phyloP scores from a whole-genome alignment of 2,888 invertebrate genomes.

The Xanthia togata region DNA sequence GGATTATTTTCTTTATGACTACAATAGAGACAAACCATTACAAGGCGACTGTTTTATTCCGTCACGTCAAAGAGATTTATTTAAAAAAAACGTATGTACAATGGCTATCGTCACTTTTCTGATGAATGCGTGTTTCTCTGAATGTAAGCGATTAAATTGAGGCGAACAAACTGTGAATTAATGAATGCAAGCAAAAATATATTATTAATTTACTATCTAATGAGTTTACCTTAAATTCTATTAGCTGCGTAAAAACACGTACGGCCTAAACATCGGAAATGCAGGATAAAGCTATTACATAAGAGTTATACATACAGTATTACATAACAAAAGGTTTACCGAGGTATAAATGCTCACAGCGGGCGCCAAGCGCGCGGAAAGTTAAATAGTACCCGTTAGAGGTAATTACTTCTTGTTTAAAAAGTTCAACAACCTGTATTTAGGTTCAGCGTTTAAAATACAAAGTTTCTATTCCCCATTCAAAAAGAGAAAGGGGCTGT shows the following conservation, averaged over 20 bases:
- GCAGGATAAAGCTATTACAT: not conserved
- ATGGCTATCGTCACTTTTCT: not conserved
- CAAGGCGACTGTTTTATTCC: no score
- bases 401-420: constrained; percentile 26
- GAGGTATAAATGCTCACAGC: not conserved
- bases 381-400: constrained; percentile 18
- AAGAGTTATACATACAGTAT: not conserved
- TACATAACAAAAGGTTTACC: not conserved
- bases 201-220: no score
- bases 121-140: not conserved
- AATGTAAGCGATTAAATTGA: not conserved
- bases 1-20: no score
- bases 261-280: not conserved
- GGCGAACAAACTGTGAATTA: no score
- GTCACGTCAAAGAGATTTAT: no score
- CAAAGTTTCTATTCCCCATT: constrained; percentile 11
- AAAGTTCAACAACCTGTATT: constrained; percentile 29
- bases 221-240: not conserved
- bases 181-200: no score
- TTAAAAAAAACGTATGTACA: no score
- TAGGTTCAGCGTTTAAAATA: constrained; percentile 38
- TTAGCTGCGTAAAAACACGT: no score
- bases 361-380: not conserved
- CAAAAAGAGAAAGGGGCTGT: not conserved
- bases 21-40: no score